Conservation (phyloP, 2,888 invertebrate species). For the Dasysyrphus tricinctus region DNA sequence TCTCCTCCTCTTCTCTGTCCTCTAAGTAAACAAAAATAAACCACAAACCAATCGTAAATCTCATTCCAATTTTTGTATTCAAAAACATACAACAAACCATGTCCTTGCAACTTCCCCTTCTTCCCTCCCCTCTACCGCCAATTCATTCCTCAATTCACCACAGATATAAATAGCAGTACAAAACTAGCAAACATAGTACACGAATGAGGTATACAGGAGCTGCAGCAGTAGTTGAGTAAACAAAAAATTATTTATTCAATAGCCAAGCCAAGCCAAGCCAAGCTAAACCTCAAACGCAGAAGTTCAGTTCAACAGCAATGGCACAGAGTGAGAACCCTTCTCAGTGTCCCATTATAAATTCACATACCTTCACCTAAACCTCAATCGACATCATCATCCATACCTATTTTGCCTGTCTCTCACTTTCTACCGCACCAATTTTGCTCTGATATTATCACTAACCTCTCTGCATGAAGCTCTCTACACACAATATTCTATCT, state of each 20-base stretch:
- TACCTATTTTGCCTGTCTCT: slow-evolving; percentile 2
- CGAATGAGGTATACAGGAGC: background rate
- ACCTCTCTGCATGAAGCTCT: background rate
- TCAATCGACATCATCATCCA: slow-evolving; percentile 33
- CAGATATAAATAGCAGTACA: slow-evolving; percentile 30
- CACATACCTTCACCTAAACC: slow-evolving; percentile 51
- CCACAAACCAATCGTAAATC: slow-evolving; percentile 56
- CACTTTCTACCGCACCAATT: slow-evolving; percentile 13
- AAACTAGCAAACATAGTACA: slow-evolving; percentile 5
- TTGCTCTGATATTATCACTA: slow-evolving; percentile 15
- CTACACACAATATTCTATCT: slow-evolving; percentile 19
- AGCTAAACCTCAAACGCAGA: slow-evolving; percentile 38
- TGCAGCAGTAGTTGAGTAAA: slow-evolving; percentile 19
- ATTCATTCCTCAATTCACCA: background rate
- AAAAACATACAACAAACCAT: slow-evolving; percentile 42
- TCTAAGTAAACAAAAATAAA: slow-evolving; percentile 24
- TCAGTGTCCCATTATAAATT: slow-evolving; percentile 73
- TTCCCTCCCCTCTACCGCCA: background rate
- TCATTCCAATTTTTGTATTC: slow-evolving; percentile 38
- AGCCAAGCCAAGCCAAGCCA: slow-evolving; percentile 13
- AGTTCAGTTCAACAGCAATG: slow-evolving; percentile 23
- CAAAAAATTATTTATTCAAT: slow-evolving; percentile 60
- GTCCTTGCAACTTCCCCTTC: background rate
- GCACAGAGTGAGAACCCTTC: slow-evolving; percentile 59
- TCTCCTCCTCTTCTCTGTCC: background rate